These are phyloP conservation scores for Cetoscarus ocellatus DNA, from an alignment of 2,797 vertebrate species.

Conservation along the genomic window DNA sequence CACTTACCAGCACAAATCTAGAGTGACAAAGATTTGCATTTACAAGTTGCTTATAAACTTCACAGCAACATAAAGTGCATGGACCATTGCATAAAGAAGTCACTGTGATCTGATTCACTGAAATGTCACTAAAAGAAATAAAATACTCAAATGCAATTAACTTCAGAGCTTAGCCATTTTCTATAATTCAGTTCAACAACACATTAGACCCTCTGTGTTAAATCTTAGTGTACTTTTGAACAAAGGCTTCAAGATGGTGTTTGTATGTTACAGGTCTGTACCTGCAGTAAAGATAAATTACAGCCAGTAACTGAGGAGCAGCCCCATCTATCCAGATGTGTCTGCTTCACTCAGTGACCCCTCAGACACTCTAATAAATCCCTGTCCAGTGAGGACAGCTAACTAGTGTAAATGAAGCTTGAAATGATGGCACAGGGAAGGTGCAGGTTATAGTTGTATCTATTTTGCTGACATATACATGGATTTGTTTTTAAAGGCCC, in stretches of 20 bases:
- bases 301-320: constrained; percentile 33
- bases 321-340: constrained; percentile 45
- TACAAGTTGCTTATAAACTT: too few relatives aligned
- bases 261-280: constrained; percentile 22
- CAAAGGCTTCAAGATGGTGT: neutral
- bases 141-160: neutral
- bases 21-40: neutral
- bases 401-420: constrained; percentile 21
- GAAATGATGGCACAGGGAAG: constrained; percentile 25
- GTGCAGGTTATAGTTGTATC: constrained; percentile 23
- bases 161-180: neutral
- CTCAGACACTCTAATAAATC: constrained; percentile 54
- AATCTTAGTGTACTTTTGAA: neutral
- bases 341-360: constrained; percentile 28
- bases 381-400: constrained; percentile 12
- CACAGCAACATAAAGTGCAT: neutral
- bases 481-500: constrained; percentile 2
- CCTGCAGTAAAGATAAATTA: constrained; percentile 42
- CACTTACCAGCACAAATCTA: too few relatives aligned
- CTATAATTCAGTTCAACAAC: neutral
- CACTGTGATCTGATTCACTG: neutral
- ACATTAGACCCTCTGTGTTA: neutral
- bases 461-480: constrained; percentile 23
- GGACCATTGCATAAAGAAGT: neutral
- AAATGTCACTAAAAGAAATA: neutral